A percentile compares a stretch with the other conserved stretches of the same genome.
These are phyloP conservation scores for Macroteleia sp. DNA, from an alignment of 2,888 invertebrate species.

Conservation along the genomic window DNA sequence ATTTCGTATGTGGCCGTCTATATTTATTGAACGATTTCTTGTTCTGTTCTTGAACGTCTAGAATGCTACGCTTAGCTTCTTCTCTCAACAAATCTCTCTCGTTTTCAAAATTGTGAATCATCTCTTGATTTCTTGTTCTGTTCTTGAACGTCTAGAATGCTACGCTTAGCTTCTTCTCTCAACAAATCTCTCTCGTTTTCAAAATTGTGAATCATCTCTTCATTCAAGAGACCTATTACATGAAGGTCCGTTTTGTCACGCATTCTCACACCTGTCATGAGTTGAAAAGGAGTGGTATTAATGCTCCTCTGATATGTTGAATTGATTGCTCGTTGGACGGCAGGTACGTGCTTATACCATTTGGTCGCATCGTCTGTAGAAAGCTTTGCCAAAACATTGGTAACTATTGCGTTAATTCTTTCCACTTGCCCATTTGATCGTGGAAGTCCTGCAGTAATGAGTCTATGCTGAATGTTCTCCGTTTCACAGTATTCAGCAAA, in stretches of 20 bases:
- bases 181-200: background rate
- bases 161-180: background rate
- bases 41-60: background rate
- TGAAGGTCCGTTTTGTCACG: background rate
- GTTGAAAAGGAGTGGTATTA: background rate
- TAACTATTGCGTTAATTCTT: constrained; percentile 48
- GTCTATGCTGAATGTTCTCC: constrained; percentile 73
- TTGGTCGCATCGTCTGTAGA: constrained; percentile 69
- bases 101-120: background rate
- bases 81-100: background rate
- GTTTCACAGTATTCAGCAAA: constrained; percentile 76
- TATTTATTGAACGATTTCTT: background rate
- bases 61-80: background rate
- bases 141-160: background rate
- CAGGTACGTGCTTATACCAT: constrained; percentile 71
- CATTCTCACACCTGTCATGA: background rate
- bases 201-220: background rate
- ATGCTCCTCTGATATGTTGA: constrained; percentile 50
- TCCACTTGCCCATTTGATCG: constrained; percentile 79
- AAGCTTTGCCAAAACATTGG: constrained; percentile 68
- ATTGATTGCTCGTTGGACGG: constrained; percentile 70
- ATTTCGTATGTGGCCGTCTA: background rate
- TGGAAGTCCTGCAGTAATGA: constrained; percentile 73
- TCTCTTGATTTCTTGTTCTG: background rate
- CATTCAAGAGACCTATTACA: background rate